phyloP scores from a whole-genome alignment of 2,113 vertebrate species.

The Embiotoca jacksoni region DNA sequence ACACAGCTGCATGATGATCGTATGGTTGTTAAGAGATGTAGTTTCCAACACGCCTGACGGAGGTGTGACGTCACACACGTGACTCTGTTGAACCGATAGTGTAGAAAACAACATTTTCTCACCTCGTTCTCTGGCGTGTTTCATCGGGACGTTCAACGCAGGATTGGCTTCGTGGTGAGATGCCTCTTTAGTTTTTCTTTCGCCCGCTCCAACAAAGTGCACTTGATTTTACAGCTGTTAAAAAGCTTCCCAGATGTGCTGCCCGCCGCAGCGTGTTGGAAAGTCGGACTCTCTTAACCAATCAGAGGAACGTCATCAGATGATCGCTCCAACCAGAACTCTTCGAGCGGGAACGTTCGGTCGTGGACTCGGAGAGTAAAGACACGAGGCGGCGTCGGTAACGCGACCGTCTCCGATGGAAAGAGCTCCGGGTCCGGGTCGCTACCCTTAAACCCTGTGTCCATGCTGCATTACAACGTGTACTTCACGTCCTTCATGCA shows the following conservation, averaged over 20 bases:
- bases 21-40: too few relatives aligned
- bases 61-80: constrained; percentile 7
- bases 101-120: neutral
- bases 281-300: neutral
- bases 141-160: too few relatives aligned
- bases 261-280: neutral
- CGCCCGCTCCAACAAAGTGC: constrained; percentile 45
- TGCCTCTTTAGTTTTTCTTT: neutral
- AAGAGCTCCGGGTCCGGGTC: too few relatives aligned
- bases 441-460: constrained; percentile 51
- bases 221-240: constrained; percentile 37
- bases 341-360: neutral
- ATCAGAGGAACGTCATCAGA: neutral
- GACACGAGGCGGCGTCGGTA: neutral
- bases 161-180: neutral
- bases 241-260: constrained; percentile 30
- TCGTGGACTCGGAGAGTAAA: neutral
- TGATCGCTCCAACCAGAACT: constrained; percentile 7
- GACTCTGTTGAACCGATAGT: constrained; percentile 1
- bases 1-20: constrained; percentile 13
- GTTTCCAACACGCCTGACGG: constrained; percentile 6
- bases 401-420: too few relatives aligned
- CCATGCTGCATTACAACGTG: constrained; percentile 65
- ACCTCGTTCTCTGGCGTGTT: neutral
- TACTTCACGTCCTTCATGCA: constrained; percentile 15